These are phyloP conservation scores for Eulemur mongoz DNA, from an alignment of 2,797 vertebrate genomes.

Conservation along the genomic window DNA sequence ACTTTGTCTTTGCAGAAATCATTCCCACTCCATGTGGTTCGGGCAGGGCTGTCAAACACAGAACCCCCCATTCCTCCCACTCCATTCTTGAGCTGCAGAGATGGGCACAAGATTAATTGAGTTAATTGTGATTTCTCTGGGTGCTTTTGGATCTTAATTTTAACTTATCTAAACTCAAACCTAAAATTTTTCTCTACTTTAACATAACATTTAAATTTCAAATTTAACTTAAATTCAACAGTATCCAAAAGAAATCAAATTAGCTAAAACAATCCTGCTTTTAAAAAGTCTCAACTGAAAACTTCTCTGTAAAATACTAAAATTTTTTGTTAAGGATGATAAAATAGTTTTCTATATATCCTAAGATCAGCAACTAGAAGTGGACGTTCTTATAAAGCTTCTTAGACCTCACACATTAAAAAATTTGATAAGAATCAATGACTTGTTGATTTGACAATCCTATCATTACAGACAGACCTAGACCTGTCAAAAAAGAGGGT, in stretches of 20 bases:
- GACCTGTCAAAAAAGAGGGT: neutral
- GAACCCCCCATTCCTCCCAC: neutral
- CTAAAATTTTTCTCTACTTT: neutral
- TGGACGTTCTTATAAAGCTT: neutral
- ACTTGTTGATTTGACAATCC: neutral
- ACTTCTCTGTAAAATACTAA: neutral
- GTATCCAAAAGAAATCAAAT: neutral
- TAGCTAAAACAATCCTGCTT: neutral
- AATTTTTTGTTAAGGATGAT: neutral
- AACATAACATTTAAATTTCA: neutral
- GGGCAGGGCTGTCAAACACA: neutral
- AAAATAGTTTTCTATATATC: neutral
- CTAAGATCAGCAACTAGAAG: neutral
- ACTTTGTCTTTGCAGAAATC: neutral
- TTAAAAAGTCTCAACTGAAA: neutral
- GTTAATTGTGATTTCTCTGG: neutral
- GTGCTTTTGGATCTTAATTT: neutral
- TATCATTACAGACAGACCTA: neutral
- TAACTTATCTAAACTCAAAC: slow-evolving; percentile 11
- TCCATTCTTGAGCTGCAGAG: neutral
- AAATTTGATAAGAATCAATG: neutral
- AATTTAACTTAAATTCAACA: slow-evolving; percentile 23
- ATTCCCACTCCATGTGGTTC: too few species aligned
- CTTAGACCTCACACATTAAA: neutral
- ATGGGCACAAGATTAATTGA: neutral